Evolutionary conservation across 2,797 vertebrate genomes (phyloP).

Genomic region (Siniperca undulata): DNA sequence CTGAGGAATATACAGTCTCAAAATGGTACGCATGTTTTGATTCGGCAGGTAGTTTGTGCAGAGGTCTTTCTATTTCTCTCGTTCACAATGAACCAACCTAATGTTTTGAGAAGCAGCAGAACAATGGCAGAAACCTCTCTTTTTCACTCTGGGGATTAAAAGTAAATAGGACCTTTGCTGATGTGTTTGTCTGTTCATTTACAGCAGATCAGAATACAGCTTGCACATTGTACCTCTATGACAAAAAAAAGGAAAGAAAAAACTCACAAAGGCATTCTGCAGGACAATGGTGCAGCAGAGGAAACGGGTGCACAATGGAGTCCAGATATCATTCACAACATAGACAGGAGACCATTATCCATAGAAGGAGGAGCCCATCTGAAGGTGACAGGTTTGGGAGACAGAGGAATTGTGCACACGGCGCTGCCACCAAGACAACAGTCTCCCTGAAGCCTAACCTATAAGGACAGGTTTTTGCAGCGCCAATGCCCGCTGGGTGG

Average conservation of each 20-base stretch:
- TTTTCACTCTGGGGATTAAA: slow-evolving; percentile 56
- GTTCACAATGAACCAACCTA: slow-evolving; percentile 55
- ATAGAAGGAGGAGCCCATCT: slow-evolving; percentile 67
- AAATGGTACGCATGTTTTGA: slow-evolving; percentile 46
- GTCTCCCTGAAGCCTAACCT: slow-evolving; percentile 64
- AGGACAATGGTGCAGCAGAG: slow-evolving; percentile 64
- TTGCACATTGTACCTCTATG: slow-evolving; percentile 51
- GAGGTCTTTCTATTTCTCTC: slow-evolving; percentile 59
- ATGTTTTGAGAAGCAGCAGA: slow-evolving; percentile 67
- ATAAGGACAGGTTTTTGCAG: slow-evolving; percentile 62
- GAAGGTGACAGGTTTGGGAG: slow-evolving; percentile 70
- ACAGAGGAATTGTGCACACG: slow-evolving; percentile 48
- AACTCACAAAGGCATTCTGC: slow-evolving; percentile 68
- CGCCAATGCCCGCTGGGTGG: slow-evolving; percentile 67
- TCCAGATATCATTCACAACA: slow-evolving; percentile 80
- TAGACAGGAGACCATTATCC: slow-evolving; percentile 77
- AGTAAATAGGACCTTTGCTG: slow-evolving; percentile 70
- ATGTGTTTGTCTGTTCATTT: slow-evolving; percentile 74
- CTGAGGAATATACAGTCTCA: slow-evolving; percentile 54
- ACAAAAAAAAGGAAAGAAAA: slow-evolving; percentile 20
- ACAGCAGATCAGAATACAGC: slow-evolving; percentile 57
- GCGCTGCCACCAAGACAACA: slow-evolving; percentile 62
- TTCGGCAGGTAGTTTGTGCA: slow-evolving; percentile 64
- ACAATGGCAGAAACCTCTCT: slow-evolving; percentile 66
- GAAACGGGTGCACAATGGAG: slow-evolving; percentile 71